These are phyloP conservation scores for Salvelinus fontinalis DNA, from an alignment of 2,113 vertebrate species.

Conservation along the genomic window DNA sequence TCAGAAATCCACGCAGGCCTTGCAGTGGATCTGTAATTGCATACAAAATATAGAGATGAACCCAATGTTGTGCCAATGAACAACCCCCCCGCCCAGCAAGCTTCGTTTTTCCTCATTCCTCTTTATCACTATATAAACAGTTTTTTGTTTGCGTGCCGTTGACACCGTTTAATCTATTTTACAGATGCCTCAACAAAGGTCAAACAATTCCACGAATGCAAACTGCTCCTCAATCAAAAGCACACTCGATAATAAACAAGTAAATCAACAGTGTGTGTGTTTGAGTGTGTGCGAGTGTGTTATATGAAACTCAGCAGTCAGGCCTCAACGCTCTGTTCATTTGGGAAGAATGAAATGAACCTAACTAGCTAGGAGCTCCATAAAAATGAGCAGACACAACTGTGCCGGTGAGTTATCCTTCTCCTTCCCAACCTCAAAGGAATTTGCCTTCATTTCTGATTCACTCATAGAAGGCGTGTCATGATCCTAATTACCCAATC, in stretches of 20 bases:
- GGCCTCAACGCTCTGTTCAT: conserved; percentile 34
- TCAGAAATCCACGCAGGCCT: conserved; percentile 25
- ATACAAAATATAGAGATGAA: conserved; percentile 72
- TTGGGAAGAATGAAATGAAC: conserved; percentile 60
- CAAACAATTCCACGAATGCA: conserved; percentile 74
- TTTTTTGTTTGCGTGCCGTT: conserved; percentile 57
- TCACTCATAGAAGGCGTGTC: conserved; percentile 55
- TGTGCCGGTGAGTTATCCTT: conserved; percentile 23
- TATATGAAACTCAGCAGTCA: background rate
- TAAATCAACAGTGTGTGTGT: conserved; percentile 73
- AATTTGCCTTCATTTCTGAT: conserved; percentile 55
- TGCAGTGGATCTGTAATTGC: conserved; percentile 66
- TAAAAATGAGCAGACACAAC: conserved; percentile 51
- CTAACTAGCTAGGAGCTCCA: conserved; percentile 56
- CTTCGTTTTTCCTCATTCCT: conserved; percentile 67
- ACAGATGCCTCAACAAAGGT: conserved; percentile 68
- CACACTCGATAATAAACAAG: conserved; percentile 54
- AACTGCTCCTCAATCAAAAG: conserved; percentile 71
- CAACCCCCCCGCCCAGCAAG: conserved; percentile 32
- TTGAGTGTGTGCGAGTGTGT: conserved; percentile 53
- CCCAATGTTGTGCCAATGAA: conserved; percentile 65
- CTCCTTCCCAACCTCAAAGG: conserved; percentile 45
- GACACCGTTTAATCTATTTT: conserved; percentile 65
- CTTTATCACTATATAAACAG: conserved; percentile 67
- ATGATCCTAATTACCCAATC: conserved; percentile 63